Conservation (phyloP, 2,113 vertebrate species). For the Synodontis membranacea region DNA sequence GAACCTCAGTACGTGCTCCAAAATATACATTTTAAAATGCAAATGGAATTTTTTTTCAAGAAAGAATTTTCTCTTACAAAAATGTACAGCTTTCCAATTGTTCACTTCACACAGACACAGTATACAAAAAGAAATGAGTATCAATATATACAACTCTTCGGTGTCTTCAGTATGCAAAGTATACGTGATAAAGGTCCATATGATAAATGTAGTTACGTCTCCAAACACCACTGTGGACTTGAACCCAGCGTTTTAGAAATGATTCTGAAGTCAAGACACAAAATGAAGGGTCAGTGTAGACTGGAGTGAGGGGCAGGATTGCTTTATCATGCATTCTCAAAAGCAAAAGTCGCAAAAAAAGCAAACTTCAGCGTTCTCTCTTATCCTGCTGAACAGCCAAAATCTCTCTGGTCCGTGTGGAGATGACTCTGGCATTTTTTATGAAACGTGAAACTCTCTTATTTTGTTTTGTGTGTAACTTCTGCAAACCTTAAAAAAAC, state of each 20-base stretch:
- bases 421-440: constrained; percentile 18
- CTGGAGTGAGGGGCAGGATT: background rate
- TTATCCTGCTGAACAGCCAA: constrained; percentile 19
- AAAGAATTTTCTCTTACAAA: background rate
- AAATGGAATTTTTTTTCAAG: no score
- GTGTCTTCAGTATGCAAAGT: background rate
- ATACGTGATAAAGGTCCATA: background rate
- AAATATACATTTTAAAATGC: background rate
- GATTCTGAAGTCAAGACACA: background rate
- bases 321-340: background rate
- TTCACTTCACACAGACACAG: background rate
- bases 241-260: background rate
- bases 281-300: background rate
- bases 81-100: background rate
- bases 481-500: background rate
- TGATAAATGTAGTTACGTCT: background rate
- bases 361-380: background rate
- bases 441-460: background rate
- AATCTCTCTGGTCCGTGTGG: constrained; percentile 28
- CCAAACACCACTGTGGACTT: background rate
- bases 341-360: background rate
- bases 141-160: background rate
- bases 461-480: constrained; percentile 5
- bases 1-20: background rate
- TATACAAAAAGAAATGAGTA: background rate